Percentiles rank a stretch among this genome's conserved stretches.
phyloP scores from a whole-genome alignment of 2,888 invertebrate species.

The Stictocephala bisonia region DNA sequence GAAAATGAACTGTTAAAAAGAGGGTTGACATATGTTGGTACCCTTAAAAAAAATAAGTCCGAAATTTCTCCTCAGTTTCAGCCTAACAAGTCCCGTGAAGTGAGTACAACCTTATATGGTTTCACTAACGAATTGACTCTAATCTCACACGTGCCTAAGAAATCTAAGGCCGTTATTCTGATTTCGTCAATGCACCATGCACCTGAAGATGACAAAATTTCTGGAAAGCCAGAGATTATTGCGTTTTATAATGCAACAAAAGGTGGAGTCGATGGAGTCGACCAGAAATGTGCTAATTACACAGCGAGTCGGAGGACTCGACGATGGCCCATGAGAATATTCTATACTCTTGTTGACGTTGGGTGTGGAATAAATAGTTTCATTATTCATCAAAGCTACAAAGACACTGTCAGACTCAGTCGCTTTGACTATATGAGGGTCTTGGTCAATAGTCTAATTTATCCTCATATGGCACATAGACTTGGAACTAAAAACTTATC shows the following conservation, averaged over 20 bases:
- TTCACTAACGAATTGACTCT: conserved; percentile 50
- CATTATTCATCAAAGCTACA: conserved; percentile 21
- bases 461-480: conserved; percentile 7
- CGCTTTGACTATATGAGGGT: conserved; percentile 20
- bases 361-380: conserved; percentile 39
- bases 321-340: conserved; percentile 49
- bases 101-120: conserved; percentile 43
- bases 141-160: conserved; percentile 47
- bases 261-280: conserved; percentile 45
- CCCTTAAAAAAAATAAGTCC: conserved; percentile 47
- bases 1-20: conserved; percentile 49
- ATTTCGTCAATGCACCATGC: conserved; percentile 51
- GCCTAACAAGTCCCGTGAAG: conserved; percentile 18
- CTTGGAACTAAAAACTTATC: too few relatives aligned
- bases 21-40: conserved; percentile 46
- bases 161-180: conserved; percentile 47
- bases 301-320: conserved; percentile 39
- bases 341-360: conserved; percentile 45
- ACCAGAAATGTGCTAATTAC: conserved; percentile 46
- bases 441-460: conserved; percentile 3
- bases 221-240: conserved; percentile 48
- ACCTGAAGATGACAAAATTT: neutral
- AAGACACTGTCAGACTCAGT: neutral
- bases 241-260: conserved; percentile 47
- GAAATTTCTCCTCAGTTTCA: conserved; percentile 50